These are phyloP conservation scores for Ophonus ardosiacus DNA, from an alignment of 2,888 invertebrate species.

Conservation along the genomic window DNA sequence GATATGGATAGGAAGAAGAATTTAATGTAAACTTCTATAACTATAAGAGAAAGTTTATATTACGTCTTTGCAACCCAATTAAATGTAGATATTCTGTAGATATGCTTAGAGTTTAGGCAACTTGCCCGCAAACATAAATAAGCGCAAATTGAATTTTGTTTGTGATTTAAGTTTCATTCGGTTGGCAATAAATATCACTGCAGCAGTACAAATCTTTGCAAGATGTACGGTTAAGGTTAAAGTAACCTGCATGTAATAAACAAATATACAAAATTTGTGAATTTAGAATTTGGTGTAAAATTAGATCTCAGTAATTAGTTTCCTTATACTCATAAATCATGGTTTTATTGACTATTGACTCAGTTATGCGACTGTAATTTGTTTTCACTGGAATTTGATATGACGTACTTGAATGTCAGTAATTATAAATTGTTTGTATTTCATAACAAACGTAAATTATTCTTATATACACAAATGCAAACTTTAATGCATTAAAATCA, in stretches of 20 bases:
- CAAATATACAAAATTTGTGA: not conserved
- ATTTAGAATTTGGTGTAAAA: not conserved
- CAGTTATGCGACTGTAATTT: not conserved
- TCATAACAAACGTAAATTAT: too few relatives aligned
- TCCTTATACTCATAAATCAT: not conserved
- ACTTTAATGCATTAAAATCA: too few relatives aligned
- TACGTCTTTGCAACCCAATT: not conserved
- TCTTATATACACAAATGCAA: too few relatives aligned
- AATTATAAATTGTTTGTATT: not conserved
- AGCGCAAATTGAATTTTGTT: constrained; percentile 29
- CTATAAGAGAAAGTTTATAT: not conserved
- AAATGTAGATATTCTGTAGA: constrained; percentile 1
- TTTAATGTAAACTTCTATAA: not conserved
- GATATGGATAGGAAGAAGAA: too few relatives aligned
- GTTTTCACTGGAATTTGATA: not conserved
- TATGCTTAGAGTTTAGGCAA: constrained; percentile 11
- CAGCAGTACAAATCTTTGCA: not conserved
- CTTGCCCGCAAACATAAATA: constrained; percentile 37
- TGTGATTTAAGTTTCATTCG: constrained; percentile 11
- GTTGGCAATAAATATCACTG: not conserved
- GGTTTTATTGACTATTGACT: not conserved
- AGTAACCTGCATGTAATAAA: not conserved
- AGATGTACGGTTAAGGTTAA: not conserved
- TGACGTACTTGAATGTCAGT: not conserved
- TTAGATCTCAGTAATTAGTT: not conserved